phyloP scores from a whole-genome alignment of 2,888 invertebrate species.

The Mesorhabditis sp. region DNA sequence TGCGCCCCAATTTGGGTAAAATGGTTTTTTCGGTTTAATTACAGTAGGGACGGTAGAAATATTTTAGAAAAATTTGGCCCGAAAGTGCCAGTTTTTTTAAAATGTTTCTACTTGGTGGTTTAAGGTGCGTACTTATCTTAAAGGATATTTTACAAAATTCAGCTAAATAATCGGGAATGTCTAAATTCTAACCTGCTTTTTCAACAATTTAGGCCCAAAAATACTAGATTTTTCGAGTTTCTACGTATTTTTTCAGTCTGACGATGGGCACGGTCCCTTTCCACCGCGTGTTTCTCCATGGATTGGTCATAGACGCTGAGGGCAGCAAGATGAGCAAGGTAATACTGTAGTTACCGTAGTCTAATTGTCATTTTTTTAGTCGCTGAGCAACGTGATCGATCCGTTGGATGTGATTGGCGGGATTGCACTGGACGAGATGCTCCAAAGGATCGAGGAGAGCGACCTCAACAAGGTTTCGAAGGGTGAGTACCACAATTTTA shows the following conservation, averaged over 20 bases:
- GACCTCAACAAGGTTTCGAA: slow-evolving; percentile 16
- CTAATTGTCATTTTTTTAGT: slow-evolving; percentile 67
- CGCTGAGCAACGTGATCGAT: slow-evolving; percentile 86
- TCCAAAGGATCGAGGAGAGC: slow-evolving; percentile 36
- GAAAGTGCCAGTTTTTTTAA: too few species aligned
- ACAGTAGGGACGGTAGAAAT: too few species aligned
- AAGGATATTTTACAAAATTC: too few species aligned
- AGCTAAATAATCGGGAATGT: too few species aligned
- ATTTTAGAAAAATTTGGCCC: too few species aligned
- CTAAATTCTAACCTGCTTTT: too few species aligned
- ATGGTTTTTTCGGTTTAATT: too few species aligned
- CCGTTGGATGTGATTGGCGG: slow-evolving; percentile 87
- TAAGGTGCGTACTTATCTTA: too few species aligned
- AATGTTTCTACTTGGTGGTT: too few species aligned
- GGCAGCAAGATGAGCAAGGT: slow-evolving; percentile 82
- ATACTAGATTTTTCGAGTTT: slow-evolving; percentile 7
- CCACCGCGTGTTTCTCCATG: slow-evolving; percentile 76
- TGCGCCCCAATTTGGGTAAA: too few species aligned
- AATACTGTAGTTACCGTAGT: neutral
- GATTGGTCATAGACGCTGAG: slow-evolving; percentile 81
- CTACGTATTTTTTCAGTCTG: slow-evolving; percentile 59
- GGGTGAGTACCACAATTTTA: too few species aligned
- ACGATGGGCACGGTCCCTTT: slow-evolving; percentile 77
- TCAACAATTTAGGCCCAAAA: neutral
- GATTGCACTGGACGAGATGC: slow-evolving; percentile 44